Conservation (phyloP, 2,888 invertebrate genomes). For the Plagiodera versicolora region DNA sequence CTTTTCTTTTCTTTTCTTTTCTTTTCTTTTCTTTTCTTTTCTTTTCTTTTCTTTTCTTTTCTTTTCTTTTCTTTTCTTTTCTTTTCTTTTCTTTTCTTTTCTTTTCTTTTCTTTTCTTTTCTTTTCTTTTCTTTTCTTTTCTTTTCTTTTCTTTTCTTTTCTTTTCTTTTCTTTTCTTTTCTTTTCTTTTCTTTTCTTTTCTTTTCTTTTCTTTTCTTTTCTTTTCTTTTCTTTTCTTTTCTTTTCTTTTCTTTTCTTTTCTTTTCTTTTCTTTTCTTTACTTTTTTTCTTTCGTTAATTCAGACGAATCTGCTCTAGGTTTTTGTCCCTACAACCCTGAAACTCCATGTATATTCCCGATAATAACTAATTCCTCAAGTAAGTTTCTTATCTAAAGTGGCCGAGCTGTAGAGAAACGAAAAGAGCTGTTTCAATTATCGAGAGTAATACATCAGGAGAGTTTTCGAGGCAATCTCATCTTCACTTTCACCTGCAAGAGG, state of each 20-base stretch:
- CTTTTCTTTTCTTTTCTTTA: neutral
- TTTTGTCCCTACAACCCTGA: too few species aligned
- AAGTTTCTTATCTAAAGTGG: too few species aligned
- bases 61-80: slow-evolving; percentile 11
- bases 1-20: slow-evolving; percentile 13
- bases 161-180: slow-evolving; percentile 13
- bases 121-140: slow-evolving; percentile 13
- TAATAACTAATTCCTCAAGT: too few species aligned
- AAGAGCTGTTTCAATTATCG: too few species aligned
- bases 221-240: slow-evolving; percentile 12
- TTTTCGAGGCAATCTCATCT: neutral
- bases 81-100: slow-evolving; percentile 13
- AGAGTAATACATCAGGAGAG: neutral
- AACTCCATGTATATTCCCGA: too few species aligned
- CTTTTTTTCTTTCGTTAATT: too few species aligned
- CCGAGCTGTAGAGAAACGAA: too few species aligned
- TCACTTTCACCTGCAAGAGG: neutral
- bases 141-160: slow-evolving; percentile 13
- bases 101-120: slow-evolving; percentile 13
- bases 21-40: slow-evolving; percentile 13
- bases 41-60: slow-evolving; percentile 13
- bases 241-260: slow-evolving; percentile 10
- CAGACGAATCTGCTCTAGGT: too few species aligned
- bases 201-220: slow-evolving; percentile 11
- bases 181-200: slow-evolving; percentile 13